Percentiles rank a stretch among this genome's conserved stretches.
Evolutionary conservation across 2,888 invertebrate species (phyloP).

Genomic region (Aradus depressus): DNA sequence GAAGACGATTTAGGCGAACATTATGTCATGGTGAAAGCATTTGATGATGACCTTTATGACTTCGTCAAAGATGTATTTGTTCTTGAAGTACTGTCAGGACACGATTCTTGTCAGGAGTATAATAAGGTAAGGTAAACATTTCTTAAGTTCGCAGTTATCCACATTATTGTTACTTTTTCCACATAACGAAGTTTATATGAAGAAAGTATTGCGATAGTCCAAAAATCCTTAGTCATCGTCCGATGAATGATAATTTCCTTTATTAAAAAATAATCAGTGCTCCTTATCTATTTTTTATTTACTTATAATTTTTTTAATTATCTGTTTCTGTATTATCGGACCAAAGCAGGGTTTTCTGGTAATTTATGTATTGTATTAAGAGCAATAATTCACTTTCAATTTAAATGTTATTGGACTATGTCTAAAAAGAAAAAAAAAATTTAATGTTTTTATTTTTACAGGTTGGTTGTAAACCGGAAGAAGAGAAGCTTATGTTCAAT

Average conservation of each 20-base stretch:
- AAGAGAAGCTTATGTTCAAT: slow-evolving; percentile 49
- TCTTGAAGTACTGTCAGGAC: slow-evolving; percentile 44
- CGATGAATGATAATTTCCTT: background rate
- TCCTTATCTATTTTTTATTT: background rate
- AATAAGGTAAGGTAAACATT: background rate
- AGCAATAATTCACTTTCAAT: too few relatives aligned
- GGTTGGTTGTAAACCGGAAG: slow-evolving; percentile 38
- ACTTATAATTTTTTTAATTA: slow-evolving; percentile 3
- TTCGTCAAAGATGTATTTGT: slow-evolving; percentile 54
- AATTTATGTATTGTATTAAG: too few relatives aligned
- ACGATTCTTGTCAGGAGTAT: slow-evolving; percentile 6
- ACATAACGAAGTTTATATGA: background rate
- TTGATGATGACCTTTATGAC: slow-evolving; percentile 38
- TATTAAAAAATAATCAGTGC: background rate
- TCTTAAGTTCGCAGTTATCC: background rate
- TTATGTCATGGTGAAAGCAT: slow-evolving; percentile 49
- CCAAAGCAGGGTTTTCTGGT: too few relatives aligned
- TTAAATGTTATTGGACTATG: too few relatives aligned
- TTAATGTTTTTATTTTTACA: slow-evolving; percentile 31
- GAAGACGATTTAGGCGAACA: slow-evolving; percentile 54
- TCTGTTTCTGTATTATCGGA: too few relatives aligned
- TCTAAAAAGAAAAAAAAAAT: too few relatives aligned
- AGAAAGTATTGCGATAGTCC: background rate
- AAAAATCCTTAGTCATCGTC: too few relatives aligned
- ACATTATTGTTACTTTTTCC: background rate